Conservation (phyloP, 2,888 invertebrate genomes). For the Heliconius sara region DNA sequence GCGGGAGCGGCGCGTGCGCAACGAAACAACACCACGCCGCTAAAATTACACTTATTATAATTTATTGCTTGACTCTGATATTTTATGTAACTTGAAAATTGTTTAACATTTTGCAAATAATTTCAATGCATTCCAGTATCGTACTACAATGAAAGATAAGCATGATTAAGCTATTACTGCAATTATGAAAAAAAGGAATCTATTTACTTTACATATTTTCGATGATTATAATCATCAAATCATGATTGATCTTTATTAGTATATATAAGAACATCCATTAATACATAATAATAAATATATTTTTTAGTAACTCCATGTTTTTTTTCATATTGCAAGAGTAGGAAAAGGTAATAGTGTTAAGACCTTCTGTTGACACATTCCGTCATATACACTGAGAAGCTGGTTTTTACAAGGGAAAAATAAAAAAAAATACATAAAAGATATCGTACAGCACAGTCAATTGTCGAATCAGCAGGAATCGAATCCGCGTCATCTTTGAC, state of each 20-base stretch:
- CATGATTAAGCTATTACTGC: neutral
- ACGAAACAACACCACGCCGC: slow-evolving; percentile 62
- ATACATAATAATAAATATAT: no score
- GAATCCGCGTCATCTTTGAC: neutral
- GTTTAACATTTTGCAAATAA: slow-evolving; percentile 31
- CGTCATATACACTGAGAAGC: no score
- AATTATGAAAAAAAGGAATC: neutral
- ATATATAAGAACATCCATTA: no score
- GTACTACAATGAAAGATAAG: neutral
- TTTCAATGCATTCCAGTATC: slow-evolving; percentile 22
- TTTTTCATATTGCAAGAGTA: no score
- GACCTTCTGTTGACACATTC: no score
- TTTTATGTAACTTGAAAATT: slow-evolving; percentile 36
- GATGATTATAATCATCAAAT: no score
- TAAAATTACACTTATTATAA: slow-evolving; percentile 67
- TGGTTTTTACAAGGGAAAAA: no score
- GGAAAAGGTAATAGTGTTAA: no score
- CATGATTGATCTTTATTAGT: no score
- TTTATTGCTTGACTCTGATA: slow-evolving; percentile 44
- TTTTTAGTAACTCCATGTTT: no score
- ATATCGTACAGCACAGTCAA: neutral
- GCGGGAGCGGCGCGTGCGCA: slow-evolving; percentile 82
- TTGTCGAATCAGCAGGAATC: neutral
- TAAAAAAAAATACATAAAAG: no score
- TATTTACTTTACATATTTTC: no score